Percentiles rank a stretch among this genome's conserved stretches.
Conservation (phyloP, 35 echinoderm and acorn worm genomes). For the Amphiura filiformis region DNA sequence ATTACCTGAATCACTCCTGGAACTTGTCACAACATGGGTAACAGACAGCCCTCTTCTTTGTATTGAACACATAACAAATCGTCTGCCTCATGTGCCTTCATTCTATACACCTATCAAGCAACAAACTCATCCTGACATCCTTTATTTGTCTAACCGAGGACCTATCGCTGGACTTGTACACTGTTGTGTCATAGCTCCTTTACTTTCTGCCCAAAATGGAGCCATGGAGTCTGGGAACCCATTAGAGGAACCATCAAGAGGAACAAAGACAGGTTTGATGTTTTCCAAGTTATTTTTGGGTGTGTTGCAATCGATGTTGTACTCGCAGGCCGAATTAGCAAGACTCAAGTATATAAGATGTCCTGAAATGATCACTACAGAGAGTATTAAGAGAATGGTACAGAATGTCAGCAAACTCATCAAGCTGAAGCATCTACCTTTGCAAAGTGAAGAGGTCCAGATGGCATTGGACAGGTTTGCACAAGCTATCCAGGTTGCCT, state of each 20-base stretch:
- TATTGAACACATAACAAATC: constrained; percentile 38
- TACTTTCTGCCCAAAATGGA: constrained; percentile 10
- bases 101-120: constrained; percentile 31
- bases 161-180: constrained; percentile 47
- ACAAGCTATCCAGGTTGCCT: constrained; percentile 45
- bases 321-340: not conserved
- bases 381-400: constrained; percentile 40
- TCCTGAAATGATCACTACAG: not conserved
- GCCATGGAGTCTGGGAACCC: not conserved
- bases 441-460: constrained; percentile 14
- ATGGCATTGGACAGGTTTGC: constrained; percentile 49
- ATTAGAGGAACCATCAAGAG: not conserved
- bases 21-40: constrained; percentile 35
- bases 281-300: constrained; percentile 51
- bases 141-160: constrained; percentile 16
- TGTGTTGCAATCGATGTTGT: constrained; percentile 36
- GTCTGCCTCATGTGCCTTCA: constrained; percentile 33
- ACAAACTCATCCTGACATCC: constrained; percentile 6
- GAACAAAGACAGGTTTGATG: not conserved
- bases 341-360: constrained; percentile 9
- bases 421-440: not conserved
- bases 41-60: constrained; percentile 27
- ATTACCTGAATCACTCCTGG: constrained; percentile 2
- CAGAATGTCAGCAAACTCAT: not conserved
- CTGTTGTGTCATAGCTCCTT: constrained; percentile 39